Conservation (phyloP, 2,113 vertebrate species). For the Microcebus murinus region DNA sequence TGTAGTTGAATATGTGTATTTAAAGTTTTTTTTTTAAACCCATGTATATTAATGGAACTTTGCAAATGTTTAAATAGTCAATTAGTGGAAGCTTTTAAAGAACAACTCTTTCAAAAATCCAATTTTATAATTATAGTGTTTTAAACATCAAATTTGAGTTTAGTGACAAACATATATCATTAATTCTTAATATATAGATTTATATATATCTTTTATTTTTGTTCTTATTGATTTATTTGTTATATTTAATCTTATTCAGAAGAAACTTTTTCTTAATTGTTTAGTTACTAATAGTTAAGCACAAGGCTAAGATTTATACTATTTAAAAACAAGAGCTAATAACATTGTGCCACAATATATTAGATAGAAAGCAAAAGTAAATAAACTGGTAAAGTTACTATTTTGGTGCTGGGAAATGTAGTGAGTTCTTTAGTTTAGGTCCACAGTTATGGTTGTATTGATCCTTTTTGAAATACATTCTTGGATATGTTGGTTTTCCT, state of each 20-base stretch:
- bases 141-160: slow-evolving; percentile 37
- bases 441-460: not conserved
- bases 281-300: slow-evolving; percentile 32
- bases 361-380: not conserved
- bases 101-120: slow-evolving; percentile 21
- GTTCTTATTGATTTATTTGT: not conserved
- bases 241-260: slow-evolving; percentile 22
- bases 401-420: not conserved
- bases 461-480: not conserved
- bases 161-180: not conserved
- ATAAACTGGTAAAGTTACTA: not conserved
- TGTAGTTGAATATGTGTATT: slow-evolving; percentile 50
- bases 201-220: not conserved
- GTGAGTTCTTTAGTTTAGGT: not conserved
- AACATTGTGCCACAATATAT: not conserved
- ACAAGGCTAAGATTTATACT: not conserved
- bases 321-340: not conserved
- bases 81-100: slow-evolving; percentile 60
- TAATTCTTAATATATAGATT: not conserved
- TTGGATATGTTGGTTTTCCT: not conserved
- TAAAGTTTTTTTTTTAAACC: slow-evolving; percentile 32
- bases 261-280: not conserved
- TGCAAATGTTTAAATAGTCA: slow-evolving; percentile 57
- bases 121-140: slow-evolving; percentile 23
- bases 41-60: slow-evolving; percentile 64